phyloP scores from a whole-genome alignment of 2,888 invertebrate genomes.

The Drosophila greeni region DNA sequence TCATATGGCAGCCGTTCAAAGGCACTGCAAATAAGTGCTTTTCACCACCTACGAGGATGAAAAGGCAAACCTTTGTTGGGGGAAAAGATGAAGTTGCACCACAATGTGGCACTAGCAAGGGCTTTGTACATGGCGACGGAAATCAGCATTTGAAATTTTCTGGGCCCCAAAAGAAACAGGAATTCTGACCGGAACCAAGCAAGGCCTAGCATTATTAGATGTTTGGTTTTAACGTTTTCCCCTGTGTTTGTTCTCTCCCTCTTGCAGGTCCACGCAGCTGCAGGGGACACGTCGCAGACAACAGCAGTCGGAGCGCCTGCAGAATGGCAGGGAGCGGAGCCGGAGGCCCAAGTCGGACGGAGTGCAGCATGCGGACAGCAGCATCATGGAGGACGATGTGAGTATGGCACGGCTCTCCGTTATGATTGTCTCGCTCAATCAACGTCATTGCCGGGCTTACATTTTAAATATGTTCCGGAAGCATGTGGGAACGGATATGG shows the following conservation, averaged over 20 bases:
- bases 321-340: slow-evolving; percentile 75
- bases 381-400: slow-evolving; percentile 79
- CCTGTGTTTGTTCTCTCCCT: slow-evolving; percentile 26
- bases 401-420: slow-evolving; percentile 44
- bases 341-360: slow-evolving; percentile 77
- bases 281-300: slow-evolving; percentile 73
- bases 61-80: slow-evolving; percentile 14
- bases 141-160: slow-evolving; percentile 59
- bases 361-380: slow-evolving; percentile 77
- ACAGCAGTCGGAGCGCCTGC: slow-evolving; percentile 67
- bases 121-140: slow-evolving; percentile 35
- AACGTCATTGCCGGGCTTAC: slow-evolving; percentile 46
- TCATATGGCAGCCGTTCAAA: slow-evolving; percentile 24
- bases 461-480: slow-evolving; percentile 56
- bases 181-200: slow-evolving; percentile 13
- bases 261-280: slow-evolving; percentile 69
- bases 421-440: slow-evolving; percentile 48
- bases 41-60: not conserved
- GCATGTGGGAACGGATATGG: slow-evolving; percentile 7
- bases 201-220: slow-evolving; percentile 30
- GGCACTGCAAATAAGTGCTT: slow-evolving; percentile 5
- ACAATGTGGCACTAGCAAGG: slow-evolving; percentile 33
- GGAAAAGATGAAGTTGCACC: slow-evolving; percentile 4
- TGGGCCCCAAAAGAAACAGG: slow-evolving; percentile 7
- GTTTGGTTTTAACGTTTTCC: slow-evolving; percentile 35